Evolutionary conservation across 2,888 invertebrate genomes (phyloP).

Genomic region (Apamea sordens): DNA sequence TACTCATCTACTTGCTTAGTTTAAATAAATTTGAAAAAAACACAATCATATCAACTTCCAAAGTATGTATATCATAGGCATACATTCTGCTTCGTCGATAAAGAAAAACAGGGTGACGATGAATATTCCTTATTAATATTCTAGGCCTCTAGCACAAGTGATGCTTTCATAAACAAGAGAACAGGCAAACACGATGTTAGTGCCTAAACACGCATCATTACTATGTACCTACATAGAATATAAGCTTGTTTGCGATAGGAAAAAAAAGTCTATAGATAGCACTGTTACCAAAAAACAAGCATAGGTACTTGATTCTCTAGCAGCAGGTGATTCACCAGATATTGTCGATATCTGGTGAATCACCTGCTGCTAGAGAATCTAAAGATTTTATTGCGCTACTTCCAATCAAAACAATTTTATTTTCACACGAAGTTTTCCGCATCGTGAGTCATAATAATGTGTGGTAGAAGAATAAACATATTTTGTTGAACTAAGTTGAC

Average conservation of each 20-base stretch:
- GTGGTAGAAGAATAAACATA: constrained; percentile 53
- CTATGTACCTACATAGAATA: neutral
- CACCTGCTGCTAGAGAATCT: no score
- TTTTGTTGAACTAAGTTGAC: constrained; percentile 16
- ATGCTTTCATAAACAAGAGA: constrained; percentile 5
- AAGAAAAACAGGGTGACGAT: constrained; percentile 10
- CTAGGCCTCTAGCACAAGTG: neutral
- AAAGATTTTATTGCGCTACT: constrained; percentile 46
- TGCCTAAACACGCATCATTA: constrained; percentile 4
- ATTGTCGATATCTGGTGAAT: no score
- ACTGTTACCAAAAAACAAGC: constrained; percentile 39
- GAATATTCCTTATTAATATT: constrained; percentile 9
- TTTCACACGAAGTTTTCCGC: constrained; percentile 46
- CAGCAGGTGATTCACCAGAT: constrained; percentile 51
- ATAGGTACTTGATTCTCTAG: constrained; percentile 19
- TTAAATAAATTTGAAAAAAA: neutral
- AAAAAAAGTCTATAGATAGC: constrained; percentile 1
- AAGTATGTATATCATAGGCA: neutral
- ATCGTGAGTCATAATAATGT: constrained; percentile 32
- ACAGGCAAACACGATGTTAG: neutral
- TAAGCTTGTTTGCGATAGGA: constrained; percentile 14
- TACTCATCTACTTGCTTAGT: neutral
- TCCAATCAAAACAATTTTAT: constrained; percentile 45
- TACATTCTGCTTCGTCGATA: neutral
- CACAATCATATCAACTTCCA: neutral